Evolutionary conservation across 2,888 invertebrate species (phyloP).

Genomic region (Caenorhabditis afra): DNA sequence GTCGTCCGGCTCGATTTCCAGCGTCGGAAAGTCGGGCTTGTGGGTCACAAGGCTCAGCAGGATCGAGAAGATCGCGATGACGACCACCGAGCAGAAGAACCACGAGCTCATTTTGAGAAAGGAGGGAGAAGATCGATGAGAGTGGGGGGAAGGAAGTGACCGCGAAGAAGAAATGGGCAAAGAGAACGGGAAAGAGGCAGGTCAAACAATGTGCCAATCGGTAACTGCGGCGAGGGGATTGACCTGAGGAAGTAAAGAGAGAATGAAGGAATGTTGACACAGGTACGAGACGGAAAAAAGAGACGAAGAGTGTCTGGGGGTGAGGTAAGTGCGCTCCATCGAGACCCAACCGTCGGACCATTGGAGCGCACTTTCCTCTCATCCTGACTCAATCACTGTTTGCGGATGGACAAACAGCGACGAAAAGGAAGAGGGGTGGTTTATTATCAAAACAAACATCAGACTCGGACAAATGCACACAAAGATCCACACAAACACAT

Average conservation of each 20-base stretch:
- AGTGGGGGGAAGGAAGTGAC: not conserved
- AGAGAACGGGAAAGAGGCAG: constrained; percentile 23
- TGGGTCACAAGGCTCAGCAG: constrained; percentile 40
- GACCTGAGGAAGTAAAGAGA: constrained; percentile 13
- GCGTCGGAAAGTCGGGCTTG: constrained; percentile 38
- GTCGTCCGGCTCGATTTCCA: constrained; percentile 52
- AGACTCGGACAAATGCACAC: constrained; percentile 3
- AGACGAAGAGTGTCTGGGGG: not conserved
- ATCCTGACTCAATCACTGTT: constrained; percentile 2
- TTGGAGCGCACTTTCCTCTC: constrained; percentile 1
- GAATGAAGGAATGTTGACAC: constrained; percentile 21
- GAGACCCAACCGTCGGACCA: not conserved
- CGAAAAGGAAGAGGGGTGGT: constrained; percentile 27
- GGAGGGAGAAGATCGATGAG: not conserved
- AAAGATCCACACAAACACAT: not conserved
- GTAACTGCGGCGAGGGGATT: constrained; percentile 18
- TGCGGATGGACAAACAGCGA: not conserved
- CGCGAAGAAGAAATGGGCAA: not conserved
- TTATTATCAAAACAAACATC: constrained; percentile 44
- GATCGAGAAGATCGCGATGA: constrained; percentile 43
- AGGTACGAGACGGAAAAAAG: not conserved
- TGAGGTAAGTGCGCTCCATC: too few relatives aligned
- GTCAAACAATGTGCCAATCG: constrained; percentile 44
- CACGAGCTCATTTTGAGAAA: constrained; percentile 37
- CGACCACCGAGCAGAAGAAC: constrained; percentile 39